Evolutionary conservation across 2,113 vertebrate species (phyloP).

Genomic region (Prionailurus bengalensis): DNA sequence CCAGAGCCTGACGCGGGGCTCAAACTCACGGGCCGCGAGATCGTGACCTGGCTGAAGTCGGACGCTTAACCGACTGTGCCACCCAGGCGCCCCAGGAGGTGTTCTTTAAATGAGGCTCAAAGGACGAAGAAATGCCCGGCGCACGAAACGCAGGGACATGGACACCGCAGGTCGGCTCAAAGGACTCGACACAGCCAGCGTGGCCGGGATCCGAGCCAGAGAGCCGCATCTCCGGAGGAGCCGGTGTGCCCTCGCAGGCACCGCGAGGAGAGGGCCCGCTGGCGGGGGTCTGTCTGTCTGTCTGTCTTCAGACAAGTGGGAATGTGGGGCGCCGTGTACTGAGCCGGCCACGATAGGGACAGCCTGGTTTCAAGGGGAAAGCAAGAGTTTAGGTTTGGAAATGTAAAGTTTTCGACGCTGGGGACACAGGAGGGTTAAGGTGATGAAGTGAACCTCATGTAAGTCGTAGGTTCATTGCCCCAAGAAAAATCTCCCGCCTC

Average conservation of each 20-base stretch:
- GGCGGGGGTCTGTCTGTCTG: neutral
- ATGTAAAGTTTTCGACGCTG: neutral
- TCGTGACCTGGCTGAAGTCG: too few species aligned
- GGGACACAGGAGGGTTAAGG: neutral
- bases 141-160: accelerated
- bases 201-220: neutral
- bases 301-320: neutral
- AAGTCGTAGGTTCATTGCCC: accelerated
- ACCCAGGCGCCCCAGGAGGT: too few species aligned
- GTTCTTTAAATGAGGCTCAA: neutral
- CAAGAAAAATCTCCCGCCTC: neutral
- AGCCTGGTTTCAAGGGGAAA: too few species aligned
- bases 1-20: too few species aligned
- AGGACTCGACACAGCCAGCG: accelerated
- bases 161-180: accelerated
- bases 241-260: accelerated
- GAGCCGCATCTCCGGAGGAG: accelerated
- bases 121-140: neutral
- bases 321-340: too few species aligned
- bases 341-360: neutral
- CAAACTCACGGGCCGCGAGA: too few species aligned
- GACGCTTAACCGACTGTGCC: too few species aligned
- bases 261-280: accelerated
- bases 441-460: neutral
- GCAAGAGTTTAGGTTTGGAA: neutral